Evolutionary conservation across 2,113 vertebrate species (phyloP).

Genomic region (Alethe diademata): DNA sequence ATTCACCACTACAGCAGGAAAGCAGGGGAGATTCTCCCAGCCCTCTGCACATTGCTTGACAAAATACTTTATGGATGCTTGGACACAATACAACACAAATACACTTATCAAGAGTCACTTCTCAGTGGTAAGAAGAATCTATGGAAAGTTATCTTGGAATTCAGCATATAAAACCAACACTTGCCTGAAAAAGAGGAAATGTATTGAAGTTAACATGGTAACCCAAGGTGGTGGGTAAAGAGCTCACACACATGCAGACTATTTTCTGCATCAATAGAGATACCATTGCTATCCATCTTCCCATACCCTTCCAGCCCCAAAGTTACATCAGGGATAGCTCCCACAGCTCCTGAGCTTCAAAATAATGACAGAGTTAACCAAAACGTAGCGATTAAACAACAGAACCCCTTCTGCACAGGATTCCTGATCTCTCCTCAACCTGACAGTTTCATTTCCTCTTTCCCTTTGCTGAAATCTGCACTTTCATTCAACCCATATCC

Average conservation of each 20-base stretch:
- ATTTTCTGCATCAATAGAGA: background rate
- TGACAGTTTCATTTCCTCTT: conserved; percentile 13
- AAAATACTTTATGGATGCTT: background rate
- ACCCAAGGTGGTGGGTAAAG: background rate
- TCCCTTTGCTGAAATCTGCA: background rate
- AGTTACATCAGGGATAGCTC: background rate
- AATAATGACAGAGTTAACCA: background rate
- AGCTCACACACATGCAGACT: background rate
- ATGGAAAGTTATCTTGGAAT: background rate
- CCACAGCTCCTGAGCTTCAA: background rate
- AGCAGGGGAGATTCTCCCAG: background rate
- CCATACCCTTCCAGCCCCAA: background rate
- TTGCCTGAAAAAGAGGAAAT: background rate
- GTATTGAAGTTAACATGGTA: background rate
- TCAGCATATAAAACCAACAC: background rate
- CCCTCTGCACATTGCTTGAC: background rate
- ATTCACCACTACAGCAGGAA: background rate
- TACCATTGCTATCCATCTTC: background rate
- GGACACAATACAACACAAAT: background rate
- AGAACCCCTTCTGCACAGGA: background rate
- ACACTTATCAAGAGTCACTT: background rate
- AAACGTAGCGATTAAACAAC: background rate
- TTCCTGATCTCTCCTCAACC: background rate
- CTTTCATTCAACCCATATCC: background rate
- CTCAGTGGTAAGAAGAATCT: background rate